These are phyloP conservation scores for Eidolon helvum DNA, from an alignment of 2,113 vertebrate species.

Conservation along the genomic window DNA sequence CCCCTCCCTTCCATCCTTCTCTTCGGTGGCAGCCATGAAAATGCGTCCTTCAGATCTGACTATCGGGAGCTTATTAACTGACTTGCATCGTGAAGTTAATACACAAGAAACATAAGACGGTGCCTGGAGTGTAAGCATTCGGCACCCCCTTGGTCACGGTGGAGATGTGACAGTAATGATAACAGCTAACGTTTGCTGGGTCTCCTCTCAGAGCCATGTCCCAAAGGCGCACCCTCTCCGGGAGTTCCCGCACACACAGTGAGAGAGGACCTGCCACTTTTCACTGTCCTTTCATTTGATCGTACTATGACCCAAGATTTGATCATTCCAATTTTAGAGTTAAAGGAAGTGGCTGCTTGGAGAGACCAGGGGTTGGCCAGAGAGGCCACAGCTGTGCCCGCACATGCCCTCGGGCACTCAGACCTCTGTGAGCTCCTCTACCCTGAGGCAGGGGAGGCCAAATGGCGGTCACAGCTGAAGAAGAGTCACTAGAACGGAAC, in stretches of 20 bases:
- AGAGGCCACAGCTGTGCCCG: fast-evolving
- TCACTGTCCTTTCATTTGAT: not conserved
- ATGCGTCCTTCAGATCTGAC: not conserved
- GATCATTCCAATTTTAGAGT: fast-evolving
- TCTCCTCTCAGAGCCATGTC: not conserved
- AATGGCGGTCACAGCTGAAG: fast-evolving
- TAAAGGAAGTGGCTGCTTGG: not conserved
- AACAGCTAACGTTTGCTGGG: not conserved
- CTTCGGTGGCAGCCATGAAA: not conserved
- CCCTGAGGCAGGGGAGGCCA: not conserved
- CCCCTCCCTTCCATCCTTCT: not conserved
- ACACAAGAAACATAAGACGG: not conserved
- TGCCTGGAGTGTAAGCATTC: fast-evolving
- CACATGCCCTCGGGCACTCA: fast-evolving
- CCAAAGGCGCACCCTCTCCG: not conserved
- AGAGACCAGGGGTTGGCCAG: not conserved
- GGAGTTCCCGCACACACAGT: too few relatives aligned
- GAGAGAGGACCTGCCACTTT: not conserved
- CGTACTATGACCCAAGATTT: fast-evolving
- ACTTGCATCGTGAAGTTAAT: fast-evolving
- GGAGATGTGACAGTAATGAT: fast-evolving
- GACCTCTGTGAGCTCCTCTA: fast-evolving
- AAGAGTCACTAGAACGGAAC: not conserved
- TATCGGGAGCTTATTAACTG: not conserved
- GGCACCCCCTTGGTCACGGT: fast-evolving